Percentiles rank a stretch among this genome's conserved stretches.
Evolutionary conservation across 2,888 invertebrate genomes (phyloP).

Genomic region (Caenorhabditis sp.): DNA sequence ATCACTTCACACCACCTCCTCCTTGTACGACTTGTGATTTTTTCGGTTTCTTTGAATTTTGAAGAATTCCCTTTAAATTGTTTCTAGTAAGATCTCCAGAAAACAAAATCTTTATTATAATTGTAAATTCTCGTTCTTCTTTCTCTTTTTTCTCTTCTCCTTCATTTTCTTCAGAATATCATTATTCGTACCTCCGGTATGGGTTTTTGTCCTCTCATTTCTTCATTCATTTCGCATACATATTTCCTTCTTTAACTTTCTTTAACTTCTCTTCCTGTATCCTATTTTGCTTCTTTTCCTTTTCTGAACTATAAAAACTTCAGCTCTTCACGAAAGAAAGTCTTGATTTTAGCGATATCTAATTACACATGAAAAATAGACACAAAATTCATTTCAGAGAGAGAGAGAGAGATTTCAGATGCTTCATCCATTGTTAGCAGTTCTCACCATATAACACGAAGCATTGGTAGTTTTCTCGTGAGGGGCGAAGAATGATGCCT

Average conservation of each 20-base stretch:
- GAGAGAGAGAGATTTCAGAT: neutral
- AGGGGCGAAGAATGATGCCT: constrained; percentile 22
- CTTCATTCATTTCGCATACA: constrained; percentile 38
- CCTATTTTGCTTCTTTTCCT: constrained; percentile 6
- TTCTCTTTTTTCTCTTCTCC: neutral
- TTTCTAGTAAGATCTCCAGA: constrained; percentile 43
- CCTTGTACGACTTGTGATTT: constrained; percentile 43
- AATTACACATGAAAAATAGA: neutral
- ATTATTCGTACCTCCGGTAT: constrained; percentile 38
- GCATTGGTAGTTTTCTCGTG: constrained; percentile 14
- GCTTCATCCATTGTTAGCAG: neutral
- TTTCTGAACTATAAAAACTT: constrained; percentile 11
- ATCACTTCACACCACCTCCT: constrained; percentile 3
- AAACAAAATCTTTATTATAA: constrained; percentile 5
- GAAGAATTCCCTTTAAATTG: constrained; percentile 34
- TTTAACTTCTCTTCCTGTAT: constrained; percentile 1
- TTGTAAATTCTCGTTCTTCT: neutral
- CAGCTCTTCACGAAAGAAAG: constrained; percentile 31
- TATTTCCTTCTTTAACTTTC: constrained; percentile 28
- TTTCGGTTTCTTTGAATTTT: constrained; percentile 46
- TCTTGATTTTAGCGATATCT: neutral
- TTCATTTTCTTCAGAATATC: constrained; percentile 33
- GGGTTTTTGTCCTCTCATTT: constrained; percentile 33
- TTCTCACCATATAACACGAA: constrained; percentile 28
- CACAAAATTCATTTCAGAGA: neutral